Percentiles rank a stretch among this genome's conserved stretches.
These are phyloP conservation scores for Thaumetopoea pityocampa DNA, from an alignment of 1,140 invertebrate genomes.

Conservation along the genomic window DNA sequence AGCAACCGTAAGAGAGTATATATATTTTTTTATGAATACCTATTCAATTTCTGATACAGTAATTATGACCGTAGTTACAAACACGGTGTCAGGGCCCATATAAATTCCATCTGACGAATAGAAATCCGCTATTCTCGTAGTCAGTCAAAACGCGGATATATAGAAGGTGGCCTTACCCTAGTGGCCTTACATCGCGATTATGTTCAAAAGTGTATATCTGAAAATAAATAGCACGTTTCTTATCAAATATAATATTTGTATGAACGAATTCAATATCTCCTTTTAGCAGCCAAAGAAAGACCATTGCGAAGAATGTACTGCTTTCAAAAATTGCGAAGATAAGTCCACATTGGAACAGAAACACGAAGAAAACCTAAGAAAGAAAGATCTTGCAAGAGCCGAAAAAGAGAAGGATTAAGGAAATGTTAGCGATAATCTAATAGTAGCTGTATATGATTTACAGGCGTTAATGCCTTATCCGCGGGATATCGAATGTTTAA, in stretches of 20 bases:
- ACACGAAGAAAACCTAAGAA: constrained; percentile 22
- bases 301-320: constrained; percentile 47
- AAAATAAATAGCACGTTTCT: constrained; percentile 17
- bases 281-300: constrained; percentile 59
- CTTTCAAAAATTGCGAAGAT: constrained; percentile 37
- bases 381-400: constrained; percentile 24
- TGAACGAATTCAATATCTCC: constrained; percentile 43
- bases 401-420: constrained; percentile 28
- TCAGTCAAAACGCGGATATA: constrained; percentile 35
- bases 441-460: constrained; percentile 46
- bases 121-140: constrained; percentile 41
- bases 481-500: constrained; percentile 32
- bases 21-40: constrained; percentile 30
- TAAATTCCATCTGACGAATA: constrained; percentile 34
- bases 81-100: constrained; percentile 29
- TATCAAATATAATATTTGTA: constrained; percentile 40
- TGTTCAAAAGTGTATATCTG: constrained; percentile 19
- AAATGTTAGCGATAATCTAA: constrained; percentile 30
- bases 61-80: constrained; percentile 9
- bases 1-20: constrained; percentile 21
- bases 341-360: constrained; percentile 18
- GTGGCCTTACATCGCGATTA: constrained; percentile 39
- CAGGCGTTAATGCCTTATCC: constrained; percentile 38
- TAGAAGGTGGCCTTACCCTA: constrained; percentile 39
- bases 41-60: constrained; percentile 25